These are phyloP conservation scores for Camponotus floridanus DNA, from an alignment of 1,140 invertebrate genomes.

Conservation along the genomic window DNA sequence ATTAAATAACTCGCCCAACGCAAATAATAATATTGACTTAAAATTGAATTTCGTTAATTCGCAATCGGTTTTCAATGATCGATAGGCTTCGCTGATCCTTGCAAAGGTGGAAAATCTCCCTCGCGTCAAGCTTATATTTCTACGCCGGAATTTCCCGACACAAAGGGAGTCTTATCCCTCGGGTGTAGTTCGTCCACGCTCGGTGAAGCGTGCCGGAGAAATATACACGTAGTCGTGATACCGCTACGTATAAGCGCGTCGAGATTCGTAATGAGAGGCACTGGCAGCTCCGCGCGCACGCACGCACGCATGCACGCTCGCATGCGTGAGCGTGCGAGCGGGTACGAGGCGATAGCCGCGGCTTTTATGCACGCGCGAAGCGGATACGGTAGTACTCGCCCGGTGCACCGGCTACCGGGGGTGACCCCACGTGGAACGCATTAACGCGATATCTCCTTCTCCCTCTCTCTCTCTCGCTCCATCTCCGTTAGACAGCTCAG, in stretches of 20 bases:
- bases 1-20: too few species aligned
- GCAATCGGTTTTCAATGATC: background rate
- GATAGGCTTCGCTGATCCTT: background rate
- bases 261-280: constrained; percentile 77
- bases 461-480: background rate
- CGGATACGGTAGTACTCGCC: constrained; percentile 67
- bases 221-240: constrained; percentile 65
- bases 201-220: constrained; percentile 71
- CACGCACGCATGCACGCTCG: constrained; percentile 16
- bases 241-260: constrained; percentile 78
- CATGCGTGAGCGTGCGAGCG: background rate
- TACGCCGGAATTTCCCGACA: constrained; percentile 1
- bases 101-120: background rate
- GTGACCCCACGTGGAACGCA: constrained; percentile 77
- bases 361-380: constrained; percentile 57
- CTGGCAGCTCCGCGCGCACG: constrained; percentile 37
- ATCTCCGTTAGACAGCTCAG: constrained; percentile 75
- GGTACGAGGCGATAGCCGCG: constrained; percentile 51
- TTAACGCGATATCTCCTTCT: constrained; percentile 73
- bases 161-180: background rate
- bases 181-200: constrained; percentile 43
- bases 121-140: background rate
- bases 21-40: background rate
- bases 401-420: constrained; percentile 72
- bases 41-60: background rate